Evolutionary conservation across 2,113 vertebrate species (phyloP).

Genomic region (Malurus cyaneus): DNA sequence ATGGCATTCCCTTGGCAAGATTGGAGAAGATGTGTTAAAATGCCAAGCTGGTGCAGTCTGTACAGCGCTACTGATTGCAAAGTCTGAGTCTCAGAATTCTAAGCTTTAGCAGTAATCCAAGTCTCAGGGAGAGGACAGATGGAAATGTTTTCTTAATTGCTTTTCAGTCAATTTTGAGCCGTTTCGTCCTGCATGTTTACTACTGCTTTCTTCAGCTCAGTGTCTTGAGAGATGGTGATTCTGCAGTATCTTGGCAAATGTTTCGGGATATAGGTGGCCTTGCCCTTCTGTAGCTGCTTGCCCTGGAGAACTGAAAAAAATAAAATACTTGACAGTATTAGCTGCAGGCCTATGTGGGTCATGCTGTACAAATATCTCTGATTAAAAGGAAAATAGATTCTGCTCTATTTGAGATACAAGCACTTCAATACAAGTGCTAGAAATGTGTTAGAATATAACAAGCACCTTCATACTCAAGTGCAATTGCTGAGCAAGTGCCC

Average conservation of each 20-base stretch:
- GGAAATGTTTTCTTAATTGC: not conserved
- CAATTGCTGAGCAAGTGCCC: not conserved
- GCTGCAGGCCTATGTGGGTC: not conserved
- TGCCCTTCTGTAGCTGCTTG: not conserved
- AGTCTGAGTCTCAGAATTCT: not conserved
- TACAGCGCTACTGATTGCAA: not conserved
- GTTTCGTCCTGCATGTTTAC: not conserved
- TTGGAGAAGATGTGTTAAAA: not conserved
- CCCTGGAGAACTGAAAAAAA: not conserved
- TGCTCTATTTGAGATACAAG: not conserved
- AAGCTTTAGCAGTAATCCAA: not conserved
- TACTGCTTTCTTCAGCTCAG: not conserved
- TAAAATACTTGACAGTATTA: not conserved
- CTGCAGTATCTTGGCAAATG: not conserved
- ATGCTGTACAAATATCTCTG: not conserved
- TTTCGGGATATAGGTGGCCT: not conserved
- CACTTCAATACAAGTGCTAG: not conserved
- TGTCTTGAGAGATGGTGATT: not conserved
- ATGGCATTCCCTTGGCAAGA: not conserved
- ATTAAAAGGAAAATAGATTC: not conserved
- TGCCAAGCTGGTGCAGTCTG: not conserved
- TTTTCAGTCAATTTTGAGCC: not conserved
- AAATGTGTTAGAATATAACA: slow-evolving; percentile 4
- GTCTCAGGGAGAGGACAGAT: not conserved
- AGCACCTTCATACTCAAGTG: not conserved